phyloP scores from a whole-genome alignment of 64 coral and sea anemone species.

The Anthopleura sola region DNA sequence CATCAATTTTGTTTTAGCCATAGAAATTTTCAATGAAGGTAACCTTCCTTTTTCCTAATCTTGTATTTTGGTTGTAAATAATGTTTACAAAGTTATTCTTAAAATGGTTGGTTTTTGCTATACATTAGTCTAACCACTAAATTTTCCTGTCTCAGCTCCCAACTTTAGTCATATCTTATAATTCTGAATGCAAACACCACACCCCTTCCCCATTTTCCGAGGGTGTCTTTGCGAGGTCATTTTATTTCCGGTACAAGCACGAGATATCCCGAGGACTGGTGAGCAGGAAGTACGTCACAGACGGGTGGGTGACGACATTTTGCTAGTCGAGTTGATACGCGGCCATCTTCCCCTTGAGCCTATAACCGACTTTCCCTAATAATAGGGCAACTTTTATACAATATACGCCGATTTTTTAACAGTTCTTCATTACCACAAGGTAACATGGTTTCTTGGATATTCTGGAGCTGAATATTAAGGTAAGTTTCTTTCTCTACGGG shows the following conservation, averaged over 20 bases:
- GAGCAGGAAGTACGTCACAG: conserved; percentile 15
- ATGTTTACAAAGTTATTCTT: too few species aligned
- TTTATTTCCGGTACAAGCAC: not conserved
- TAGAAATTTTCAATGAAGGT: too few species aligned
- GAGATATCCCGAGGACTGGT: not conserved
- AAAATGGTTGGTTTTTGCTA: too few species aligned
- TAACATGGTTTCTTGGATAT: conserved; percentile 9
- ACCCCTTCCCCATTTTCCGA: too few species aligned
- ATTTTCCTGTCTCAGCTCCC: too few species aligned
- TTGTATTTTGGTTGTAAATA: too few species aligned
- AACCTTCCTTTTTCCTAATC: too few species aligned
- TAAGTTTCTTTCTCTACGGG: not conserved
- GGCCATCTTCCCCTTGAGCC: conserved; percentile 7
- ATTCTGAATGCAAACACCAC: too few species aligned
- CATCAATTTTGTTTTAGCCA: too few species aligned
- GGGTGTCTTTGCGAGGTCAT: too few species aligned
- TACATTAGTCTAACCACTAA: too few species aligned
- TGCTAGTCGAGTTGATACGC: conserved; percentile 10
- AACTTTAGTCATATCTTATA: too few species aligned
- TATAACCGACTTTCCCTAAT: conserved; percentile 15
- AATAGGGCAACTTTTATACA: not conserved
- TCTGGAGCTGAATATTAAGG: not conserved
- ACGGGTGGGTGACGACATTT: conserved; percentile 27
- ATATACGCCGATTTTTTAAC: not conserved
- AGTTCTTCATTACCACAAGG: not conserved